Evolutionary conservation across 2,888 invertebrate species (phyloP), one percentile per base, ranked within the genome.

Genomic region (Zele albiditarsus): DNA sequence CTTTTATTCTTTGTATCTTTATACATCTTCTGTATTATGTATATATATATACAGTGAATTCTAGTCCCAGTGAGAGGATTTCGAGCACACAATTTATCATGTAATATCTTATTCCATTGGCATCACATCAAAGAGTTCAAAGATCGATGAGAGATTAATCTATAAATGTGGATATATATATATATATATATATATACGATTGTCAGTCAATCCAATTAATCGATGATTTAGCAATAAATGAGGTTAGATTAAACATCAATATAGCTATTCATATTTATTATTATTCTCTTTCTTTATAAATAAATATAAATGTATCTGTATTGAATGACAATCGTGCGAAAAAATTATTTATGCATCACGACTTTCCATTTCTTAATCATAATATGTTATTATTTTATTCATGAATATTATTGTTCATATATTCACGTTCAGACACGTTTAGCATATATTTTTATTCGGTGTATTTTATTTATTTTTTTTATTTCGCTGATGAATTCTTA

Each of bases 201-300:
- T 70, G 70, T 70, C 70, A 58, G 60, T 57, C 57, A 70, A 70
- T 70, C 57, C 33, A 70, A 70, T 70, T 60, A 60, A 70, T 57
- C 60, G 25, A 58, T 42, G 60, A 71, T 62, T 71, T 62, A 46
- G 62, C 62, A 71, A 62, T 71, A 60, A 62, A 62, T 68, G 23
- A 53, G 58, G 14, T 57, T 58, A 58, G 57, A 20, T 63, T 33
- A 1, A 63, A 28, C 20, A 23, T 31, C 31, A 33, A 20, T 63
- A 38, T 25, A 42, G 2, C 23, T n/a, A 14, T 65, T 42, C 1
- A 16, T 66, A 38, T 42, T 42, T 46, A 66, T 66, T 66, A 66
- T 63, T 33, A 63, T 33, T 63, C 6, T 63, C 23, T 5, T 33
- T 38, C 14, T 10, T 5, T 58, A 5, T 46, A 46, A n/a, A n/a